phyloP scores from a whole-genome alignment of 92 coral and sea anemone species.

The Porites cylindrica region DNA sequence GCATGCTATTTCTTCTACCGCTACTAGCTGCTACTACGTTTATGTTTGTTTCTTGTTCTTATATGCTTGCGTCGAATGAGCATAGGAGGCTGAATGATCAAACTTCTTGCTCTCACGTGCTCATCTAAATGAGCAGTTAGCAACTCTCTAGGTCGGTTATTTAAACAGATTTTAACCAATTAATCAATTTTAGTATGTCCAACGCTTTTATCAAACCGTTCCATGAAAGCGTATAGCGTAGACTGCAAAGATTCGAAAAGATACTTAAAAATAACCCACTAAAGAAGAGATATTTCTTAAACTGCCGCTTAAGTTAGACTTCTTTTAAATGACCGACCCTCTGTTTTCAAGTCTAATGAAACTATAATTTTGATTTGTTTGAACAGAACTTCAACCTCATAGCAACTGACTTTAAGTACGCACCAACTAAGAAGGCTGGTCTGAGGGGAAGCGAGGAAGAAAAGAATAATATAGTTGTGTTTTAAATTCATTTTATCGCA shows the following conservation, averaged over 20 bases:
- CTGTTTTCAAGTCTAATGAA: background rate
- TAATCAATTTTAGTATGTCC: no score
- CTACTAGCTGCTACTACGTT: background rate
- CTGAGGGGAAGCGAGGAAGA: background rate
- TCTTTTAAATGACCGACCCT: background rate
- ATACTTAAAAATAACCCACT: no score
- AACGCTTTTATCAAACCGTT: no score
- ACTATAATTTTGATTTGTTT: background rate
- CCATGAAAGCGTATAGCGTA: no score
- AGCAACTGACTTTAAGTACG: slow-evolving; percentile 75
- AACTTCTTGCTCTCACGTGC: no score
- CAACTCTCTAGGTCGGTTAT: no score
- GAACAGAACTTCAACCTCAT: slow-evolving; percentile 80
- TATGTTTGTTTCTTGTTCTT: background rate
- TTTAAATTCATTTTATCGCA: background rate
- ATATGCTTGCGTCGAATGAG: background rate
- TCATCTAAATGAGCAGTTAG: no score
- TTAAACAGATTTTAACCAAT: no score
- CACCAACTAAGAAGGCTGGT: slow-evolving; percentile 32
- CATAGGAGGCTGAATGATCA: background rate
- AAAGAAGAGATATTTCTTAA: background rate
- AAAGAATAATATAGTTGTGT: slow-evolving; percentile 25
- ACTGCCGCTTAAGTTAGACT: no score
- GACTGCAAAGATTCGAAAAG: no score
- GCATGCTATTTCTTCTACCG: no score